Percentiles rank a stretch among this genome's conserved stretches.
These are phyloP conservation scores for Trachurus trachurus DNA, from an alignment of 2,797 vertebrate genomes.

Conservation along the genomic window DNA sequence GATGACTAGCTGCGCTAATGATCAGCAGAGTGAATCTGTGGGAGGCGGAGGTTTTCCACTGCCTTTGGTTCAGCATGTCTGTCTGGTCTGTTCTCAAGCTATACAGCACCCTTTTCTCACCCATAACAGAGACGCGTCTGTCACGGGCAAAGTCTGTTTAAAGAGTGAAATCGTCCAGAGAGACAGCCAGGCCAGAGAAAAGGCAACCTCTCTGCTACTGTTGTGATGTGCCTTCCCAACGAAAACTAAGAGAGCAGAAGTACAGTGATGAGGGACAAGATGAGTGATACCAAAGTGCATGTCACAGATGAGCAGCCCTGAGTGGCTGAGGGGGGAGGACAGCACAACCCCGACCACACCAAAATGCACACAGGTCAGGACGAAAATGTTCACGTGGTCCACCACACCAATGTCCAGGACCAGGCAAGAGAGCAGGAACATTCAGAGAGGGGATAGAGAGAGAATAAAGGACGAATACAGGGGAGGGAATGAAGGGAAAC, in stretches of 20 bases:
- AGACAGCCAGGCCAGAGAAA: constrained; percentile 74
- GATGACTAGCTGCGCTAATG: constrained; percentile 66
- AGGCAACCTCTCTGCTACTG: constrained; percentile 63
- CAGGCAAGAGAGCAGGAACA: constrained; percentile 80
- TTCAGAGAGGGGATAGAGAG: constrained; percentile 58
- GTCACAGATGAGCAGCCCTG: constrained; percentile 91
- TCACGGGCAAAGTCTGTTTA: constrained; percentile 64
- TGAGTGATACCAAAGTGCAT: constrained; percentile 91
- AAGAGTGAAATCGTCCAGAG: constrained; percentile 64
- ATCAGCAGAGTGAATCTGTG: constrained; percentile 64
- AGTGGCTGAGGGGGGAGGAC: constrained; percentile 80
- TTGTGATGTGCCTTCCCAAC: constrained; percentile 37
- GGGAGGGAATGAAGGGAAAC: constrained; percentile 54
- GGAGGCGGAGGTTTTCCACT: constrained; percentile 63
- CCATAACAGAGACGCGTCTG: constrained; percentile 58
- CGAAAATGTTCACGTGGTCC: constrained; percentile 82
- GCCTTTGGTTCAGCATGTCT: constrained; percentile 75
- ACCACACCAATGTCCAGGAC: constrained; percentile 84
- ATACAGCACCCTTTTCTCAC: constrained; percentile 51
- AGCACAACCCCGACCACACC: constrained; percentile 66
- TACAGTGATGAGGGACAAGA: constrained; percentile 87
- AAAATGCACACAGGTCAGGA: constrained; percentile 76
- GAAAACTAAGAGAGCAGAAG: constrained; percentile 90
- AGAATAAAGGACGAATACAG: constrained; percentile 72
- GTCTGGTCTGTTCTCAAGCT: constrained; percentile 65